Conservation (phyloP, 2,797 vertebrate species). For the Halcyon smyrnensis region DNA sequence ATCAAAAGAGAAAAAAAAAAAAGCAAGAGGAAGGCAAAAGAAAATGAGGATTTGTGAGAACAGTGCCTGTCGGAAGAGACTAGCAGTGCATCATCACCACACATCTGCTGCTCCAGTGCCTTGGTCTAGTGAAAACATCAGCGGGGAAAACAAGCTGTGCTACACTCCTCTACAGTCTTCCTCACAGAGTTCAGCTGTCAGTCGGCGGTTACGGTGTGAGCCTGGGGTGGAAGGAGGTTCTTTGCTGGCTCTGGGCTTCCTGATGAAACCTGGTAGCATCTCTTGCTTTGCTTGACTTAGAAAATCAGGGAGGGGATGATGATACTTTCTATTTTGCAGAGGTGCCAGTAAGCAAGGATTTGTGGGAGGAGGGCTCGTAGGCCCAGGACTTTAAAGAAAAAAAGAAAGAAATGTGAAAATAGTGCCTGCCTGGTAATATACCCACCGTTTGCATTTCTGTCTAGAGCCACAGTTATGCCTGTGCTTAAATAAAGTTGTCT, state of each 20-base stretch:
- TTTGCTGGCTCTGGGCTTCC: background rate
- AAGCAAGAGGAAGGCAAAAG: background rate
- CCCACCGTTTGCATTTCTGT: background rate
- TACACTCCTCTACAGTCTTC: background rate
- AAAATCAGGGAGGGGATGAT: background rate
- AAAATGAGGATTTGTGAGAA: background rate
- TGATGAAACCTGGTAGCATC: background rate
- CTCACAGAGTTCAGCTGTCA: background rate
- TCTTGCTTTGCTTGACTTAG: background rate
- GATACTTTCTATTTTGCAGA: background rate
- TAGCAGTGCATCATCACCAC: background rate
- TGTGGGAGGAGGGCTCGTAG: background rate
- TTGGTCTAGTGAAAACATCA: background rate
- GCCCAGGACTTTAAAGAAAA: background rate
- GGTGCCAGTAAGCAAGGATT: background rate
- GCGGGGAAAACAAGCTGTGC: background rate
- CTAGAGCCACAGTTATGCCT: background rate
- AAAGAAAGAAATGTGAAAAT: background rate
- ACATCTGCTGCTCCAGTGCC: background rate
- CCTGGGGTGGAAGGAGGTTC: background rate
- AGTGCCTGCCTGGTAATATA: background rate
- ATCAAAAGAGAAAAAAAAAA: background rate
- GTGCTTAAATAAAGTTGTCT: background rate
- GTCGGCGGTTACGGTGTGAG: background rate
- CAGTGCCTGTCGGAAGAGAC: background rate